These are phyloP conservation scores for Seriola quinqueradiata DNA, from an alignment of 2,113 vertebrate genomes.

Conservation along the genomic window DNA sequence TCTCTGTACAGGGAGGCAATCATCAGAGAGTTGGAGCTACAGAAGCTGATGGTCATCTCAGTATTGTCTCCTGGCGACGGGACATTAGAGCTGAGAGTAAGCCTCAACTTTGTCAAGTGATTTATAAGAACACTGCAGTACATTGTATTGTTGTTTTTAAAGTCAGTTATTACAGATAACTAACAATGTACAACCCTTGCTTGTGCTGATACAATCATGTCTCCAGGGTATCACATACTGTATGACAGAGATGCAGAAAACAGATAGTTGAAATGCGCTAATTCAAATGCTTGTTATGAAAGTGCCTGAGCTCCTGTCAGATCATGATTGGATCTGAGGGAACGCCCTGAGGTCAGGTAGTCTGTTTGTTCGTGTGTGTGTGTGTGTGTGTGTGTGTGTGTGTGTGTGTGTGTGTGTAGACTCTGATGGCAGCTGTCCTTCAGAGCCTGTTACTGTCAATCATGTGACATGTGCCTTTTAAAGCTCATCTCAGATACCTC, in stretches of 20 bases:
- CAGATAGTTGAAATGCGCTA: background rate
- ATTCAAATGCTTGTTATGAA: conserved; percentile 20
- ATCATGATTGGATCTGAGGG: conserved; percentile 30
- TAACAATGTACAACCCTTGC: background rate
- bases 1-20: conserved; percentile 33
- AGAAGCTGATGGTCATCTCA: conserved; percentile 40
- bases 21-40: conserved; percentile 37
- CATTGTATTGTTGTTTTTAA: background rate
- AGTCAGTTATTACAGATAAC: conserved; percentile 1
- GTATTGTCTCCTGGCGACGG: conserved; percentile 23
- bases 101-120: conserved; percentile 14
- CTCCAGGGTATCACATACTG: too few species aligned
- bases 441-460: conserved; percentile 49
- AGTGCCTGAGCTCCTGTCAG: conserved; percentile 14
- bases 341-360: conserved; percentile 17
- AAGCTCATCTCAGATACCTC: conserved; percentile 42
- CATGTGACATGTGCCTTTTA: conserved; percentile 53
- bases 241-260: background rate
- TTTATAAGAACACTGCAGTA: conserved; percentile 14
- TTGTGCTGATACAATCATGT: too few species aligned
- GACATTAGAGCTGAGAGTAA: conserved; percentile 7
- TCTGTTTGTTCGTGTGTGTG: background rate
- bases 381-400: background rate
- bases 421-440: conserved; percentile 43
- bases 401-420: background rate